phyloP scores from a whole-genome alignment of 2,888 invertebrate species.

The Lydus trimaculatus region DNA sequence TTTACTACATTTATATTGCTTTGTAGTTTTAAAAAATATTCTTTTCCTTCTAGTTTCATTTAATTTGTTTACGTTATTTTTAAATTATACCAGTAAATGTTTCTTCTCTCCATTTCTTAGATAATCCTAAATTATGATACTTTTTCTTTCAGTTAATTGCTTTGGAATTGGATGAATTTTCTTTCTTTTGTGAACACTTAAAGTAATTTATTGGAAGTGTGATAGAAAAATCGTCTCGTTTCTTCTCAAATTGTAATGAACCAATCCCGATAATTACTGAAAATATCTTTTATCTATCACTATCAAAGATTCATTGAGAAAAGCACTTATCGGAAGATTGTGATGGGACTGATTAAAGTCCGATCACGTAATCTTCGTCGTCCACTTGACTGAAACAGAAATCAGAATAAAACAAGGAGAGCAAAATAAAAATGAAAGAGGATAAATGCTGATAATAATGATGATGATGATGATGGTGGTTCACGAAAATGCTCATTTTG shows the following conservation, averaged over 20 bases:
- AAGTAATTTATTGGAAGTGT: too few relatives aligned
- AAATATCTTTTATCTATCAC: background rate
- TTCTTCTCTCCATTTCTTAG: background rate
- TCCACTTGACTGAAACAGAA: background rate
- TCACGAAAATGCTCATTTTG: background rate
- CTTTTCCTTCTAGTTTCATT: background rate
- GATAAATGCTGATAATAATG: background rate
- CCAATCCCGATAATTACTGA: background rate
- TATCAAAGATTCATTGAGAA: background rate
- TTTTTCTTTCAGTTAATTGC: background rate
- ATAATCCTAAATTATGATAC: background rate
- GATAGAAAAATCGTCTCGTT: background rate
- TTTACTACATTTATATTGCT: background rate
- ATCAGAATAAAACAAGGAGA: background rate
- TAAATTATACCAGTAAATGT: too few relatives aligned
- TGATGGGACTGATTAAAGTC: background rate
- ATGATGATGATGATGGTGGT: background rate
- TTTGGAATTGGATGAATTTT: too few relatives aligned
- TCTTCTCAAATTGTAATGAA: background rate
- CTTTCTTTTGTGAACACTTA: too few relatives aligned
- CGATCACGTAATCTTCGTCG: constrained; percentile 2
- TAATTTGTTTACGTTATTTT: background rate
- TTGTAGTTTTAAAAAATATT: background rate
- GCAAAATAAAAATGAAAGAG: background rate
- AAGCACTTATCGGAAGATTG: background rate